Percentiles rank a stretch among this genome's conserved stretches.
Conservation (phyloP, 64 coral and sea anemone genomes). For the Actinia tenebrosa region DNA sequence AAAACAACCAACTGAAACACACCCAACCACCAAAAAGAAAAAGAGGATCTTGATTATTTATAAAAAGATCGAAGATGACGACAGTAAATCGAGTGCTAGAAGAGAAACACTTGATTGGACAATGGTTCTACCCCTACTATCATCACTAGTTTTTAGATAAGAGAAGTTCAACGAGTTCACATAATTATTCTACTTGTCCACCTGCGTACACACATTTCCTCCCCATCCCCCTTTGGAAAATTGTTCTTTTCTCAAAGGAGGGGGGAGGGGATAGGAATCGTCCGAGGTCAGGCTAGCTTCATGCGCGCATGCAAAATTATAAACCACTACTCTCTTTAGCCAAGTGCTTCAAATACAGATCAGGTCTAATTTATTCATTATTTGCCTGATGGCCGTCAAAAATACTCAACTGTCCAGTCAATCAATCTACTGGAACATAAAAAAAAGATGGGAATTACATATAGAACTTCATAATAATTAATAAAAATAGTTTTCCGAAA, state of each 20-base stretch:
- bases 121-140: background rate
- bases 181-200: background rate
- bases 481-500: no score
- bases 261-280: no score
- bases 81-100: background rate
- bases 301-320: background rate
- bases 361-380: no score
- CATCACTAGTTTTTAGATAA: background rate
- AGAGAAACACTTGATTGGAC: background rate
- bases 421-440: no score
- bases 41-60: conserved; percentile 14
- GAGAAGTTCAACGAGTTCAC: background rate
- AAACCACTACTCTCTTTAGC: background rate
- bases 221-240: background rate
- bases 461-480: no score
- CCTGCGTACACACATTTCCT: background rate
- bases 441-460: no score
- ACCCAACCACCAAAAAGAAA: background rate
- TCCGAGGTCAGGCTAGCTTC: background rate
- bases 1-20: background rate
- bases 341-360: no score
- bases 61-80: conserved; percentile 10
- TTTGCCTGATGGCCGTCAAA: no score
- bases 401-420: no score
- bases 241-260: background rate